These are phyloP conservation scores for Antechinus flavipes DNA, from an alignment of 2,113 vertebrate species.

Conservation along the genomic window DNA sequence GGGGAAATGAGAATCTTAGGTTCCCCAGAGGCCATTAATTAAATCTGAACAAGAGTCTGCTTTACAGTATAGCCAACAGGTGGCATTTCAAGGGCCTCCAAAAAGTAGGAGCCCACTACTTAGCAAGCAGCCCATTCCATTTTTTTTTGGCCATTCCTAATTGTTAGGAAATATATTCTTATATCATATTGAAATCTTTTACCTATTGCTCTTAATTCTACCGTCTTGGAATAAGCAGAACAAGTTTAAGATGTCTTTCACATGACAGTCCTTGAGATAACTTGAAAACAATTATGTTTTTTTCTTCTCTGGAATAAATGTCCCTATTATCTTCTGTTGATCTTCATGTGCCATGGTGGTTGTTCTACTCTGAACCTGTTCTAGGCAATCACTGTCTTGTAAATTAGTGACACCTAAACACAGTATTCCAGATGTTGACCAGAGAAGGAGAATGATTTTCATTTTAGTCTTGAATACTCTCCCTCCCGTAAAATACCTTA, in stretches of 20 bases:
- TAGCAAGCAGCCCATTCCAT: background rate
- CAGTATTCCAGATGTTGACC: background rate
- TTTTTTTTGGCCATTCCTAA: conserved; percentile 27
- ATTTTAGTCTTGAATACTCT: conserved; percentile 4
- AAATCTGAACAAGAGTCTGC: background rate
- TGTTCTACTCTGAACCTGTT: background rate
- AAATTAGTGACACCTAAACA: background rate
- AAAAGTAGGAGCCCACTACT: conserved; percentile 27
- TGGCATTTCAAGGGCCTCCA: background rate
- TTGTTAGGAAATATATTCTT: background rate
- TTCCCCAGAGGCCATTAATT: background rate
- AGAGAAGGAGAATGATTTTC: background rate
- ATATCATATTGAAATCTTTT: background rate
- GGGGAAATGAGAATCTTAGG: background rate
- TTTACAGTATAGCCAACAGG: background rate
- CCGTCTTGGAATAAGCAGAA: background rate
- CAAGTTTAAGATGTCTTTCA: conserved; percentile 39
- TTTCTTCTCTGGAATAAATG: background rate
- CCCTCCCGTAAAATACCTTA: conserved; percentile 19
- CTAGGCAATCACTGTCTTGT: conserved; percentile 26
- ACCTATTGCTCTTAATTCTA: background rate
- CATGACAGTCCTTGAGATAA: conserved; percentile 21
- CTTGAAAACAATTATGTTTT: conserved; percentile 24
- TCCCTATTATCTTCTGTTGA: background rate
- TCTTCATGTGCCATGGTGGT: background rate